Evolutionary conservation across 2,113 vertebrate genomes (phyloP).

Genomic region (Sorex fumeus): DNA sequence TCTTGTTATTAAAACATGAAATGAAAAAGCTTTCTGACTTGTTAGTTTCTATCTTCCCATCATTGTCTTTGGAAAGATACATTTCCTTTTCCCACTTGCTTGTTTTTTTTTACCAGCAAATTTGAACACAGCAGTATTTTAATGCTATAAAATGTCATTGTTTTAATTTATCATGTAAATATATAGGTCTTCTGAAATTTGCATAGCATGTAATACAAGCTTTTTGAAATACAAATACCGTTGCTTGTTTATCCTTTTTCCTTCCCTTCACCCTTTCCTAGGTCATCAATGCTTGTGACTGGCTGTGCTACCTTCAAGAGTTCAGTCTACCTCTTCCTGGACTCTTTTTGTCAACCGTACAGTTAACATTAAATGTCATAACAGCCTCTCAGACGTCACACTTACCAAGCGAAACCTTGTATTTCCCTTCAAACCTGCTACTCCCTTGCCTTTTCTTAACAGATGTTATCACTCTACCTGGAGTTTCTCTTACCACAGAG

Average conservation of each 20-base stretch:
- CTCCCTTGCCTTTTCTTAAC: neutral
- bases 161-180: neutral
- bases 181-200: neutral
- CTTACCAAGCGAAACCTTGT: neutral
- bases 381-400: neutral
- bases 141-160: neutral
- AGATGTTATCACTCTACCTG: neutral
- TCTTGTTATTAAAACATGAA: slow-evolving; percentile 57
- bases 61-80: neutral
- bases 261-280: neutral
- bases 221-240: neutral
- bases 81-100: neutral
- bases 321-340: neutral
- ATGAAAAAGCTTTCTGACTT: neutral
- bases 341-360: neutral
- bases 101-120: neutral
- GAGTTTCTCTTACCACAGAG: neutral
- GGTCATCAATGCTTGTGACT: neutral
- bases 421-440: neutral
- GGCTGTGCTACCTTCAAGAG: neutral
- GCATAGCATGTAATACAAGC: neutral
- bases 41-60: neutral
- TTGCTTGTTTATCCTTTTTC: neutral
- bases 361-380: neutral
- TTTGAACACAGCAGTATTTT: neutral